Conservation (phyloP, 1,140 invertebrate species). For the Archegozetes longisetosus region DNA sequence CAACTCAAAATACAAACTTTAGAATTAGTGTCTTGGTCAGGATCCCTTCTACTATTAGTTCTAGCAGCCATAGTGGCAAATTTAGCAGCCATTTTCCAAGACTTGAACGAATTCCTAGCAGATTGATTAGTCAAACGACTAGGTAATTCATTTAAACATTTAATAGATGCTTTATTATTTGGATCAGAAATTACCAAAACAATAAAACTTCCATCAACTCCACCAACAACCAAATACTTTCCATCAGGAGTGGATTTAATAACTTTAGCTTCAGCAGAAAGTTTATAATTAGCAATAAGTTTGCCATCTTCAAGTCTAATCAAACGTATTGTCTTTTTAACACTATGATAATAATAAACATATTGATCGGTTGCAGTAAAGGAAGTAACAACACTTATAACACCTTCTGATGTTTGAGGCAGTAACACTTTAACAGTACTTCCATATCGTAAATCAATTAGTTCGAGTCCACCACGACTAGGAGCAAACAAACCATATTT, state of each 20-base stretch:
- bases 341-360: slow-evolving; percentile 90
- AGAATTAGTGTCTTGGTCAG: not conserved
- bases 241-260: slow-evolving; percentile 67
- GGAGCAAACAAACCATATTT: slow-evolving; percentile 76
- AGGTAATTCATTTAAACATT: slow-evolving; percentile 48
- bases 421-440: slow-evolving; percentile 64
- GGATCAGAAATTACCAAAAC: slow-evolving; percentile 79
- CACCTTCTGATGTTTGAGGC: slow-evolving; percentile 74
- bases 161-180: slow-evolving; percentile 38
- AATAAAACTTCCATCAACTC: slow-evolving; percentile 81
- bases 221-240: slow-evolving; percentile 61
- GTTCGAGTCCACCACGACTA: slow-evolving; percentile 72
- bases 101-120: not conserved
- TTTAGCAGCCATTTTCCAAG: not conserved
- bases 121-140: slow-evolving; percentile 1
- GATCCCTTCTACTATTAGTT: not conserved
- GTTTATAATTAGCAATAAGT: slow-evolving; percentile 79
- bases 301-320: slow-evolving; percentile 73
- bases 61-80: not conserved
- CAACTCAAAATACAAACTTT: not conserved
- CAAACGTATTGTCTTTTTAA: slow-evolving; percentile 73
- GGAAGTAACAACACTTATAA: slow-evolving; percentile 83
- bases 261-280: slow-evolving; percentile 75
- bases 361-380: slow-evolving; percentile 89
- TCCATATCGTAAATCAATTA: slow-evolving; percentile 69